Evolutionary conservation across 1,140 invertebrate genomes (phyloP), one percentile per base, ranked within the genome.

Genomic region (Odontomachus brunneus): DNA sequence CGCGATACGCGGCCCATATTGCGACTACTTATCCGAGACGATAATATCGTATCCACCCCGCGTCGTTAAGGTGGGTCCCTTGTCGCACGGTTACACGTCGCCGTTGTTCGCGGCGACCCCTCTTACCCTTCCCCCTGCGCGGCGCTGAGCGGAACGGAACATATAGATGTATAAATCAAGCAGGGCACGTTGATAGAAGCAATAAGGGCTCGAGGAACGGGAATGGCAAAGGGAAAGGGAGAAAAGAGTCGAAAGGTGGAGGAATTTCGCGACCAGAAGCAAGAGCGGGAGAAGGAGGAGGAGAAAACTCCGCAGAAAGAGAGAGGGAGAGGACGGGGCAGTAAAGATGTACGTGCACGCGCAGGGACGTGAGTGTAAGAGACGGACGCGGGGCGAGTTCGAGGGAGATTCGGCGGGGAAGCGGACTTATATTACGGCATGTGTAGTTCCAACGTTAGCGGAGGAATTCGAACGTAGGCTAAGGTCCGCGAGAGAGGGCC

Each of bases 91-190:
- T 69, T 78, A 49, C 26, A 53, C 48, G 29, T n/a, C 53, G 82
- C 33, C 63, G 22, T 67, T 74, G 11, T 44, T 65, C 71, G 33
- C 15, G 14, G 17, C 44, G 17, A 33, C 22, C 0, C 26, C 17
- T 22, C 0, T 0, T 38, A 15, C 12, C 15, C 22, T 15, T 53
- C 1, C 12, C 51, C 57, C 24, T 51, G 72, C 57, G 49, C 38
- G 55, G 65, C 53, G 65, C 71, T 26, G 59, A 82, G 73, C 60
- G 74, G 57, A 84, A 71, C 65, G 49, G 80, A 85, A 85, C 73
- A 84, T 85, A 89, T 84, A 85, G 84, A 88, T 86, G 82, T 87
- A 89, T 90, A 91, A 91, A 91, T 91, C 90, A 91, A 88, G 38
- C 69, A 26, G 80, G 33, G 81, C 74, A 89, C 86, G 82, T 90